phyloP scores from a whole-genome alignment of 1,140 invertebrate genomes.

The Reticulitermes speratus region DNA sequence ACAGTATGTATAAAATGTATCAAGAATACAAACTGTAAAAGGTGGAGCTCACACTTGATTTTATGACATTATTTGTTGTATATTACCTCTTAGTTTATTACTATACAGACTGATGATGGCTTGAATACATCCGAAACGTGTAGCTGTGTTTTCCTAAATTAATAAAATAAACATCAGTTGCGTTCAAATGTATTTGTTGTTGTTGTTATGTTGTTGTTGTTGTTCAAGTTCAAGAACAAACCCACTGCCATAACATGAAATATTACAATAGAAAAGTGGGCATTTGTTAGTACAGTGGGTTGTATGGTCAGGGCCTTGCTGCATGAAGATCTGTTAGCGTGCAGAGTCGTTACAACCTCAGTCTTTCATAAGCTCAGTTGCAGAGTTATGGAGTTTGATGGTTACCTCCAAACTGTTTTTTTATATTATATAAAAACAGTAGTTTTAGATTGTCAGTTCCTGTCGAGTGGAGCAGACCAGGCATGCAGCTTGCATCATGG shows the following conservation, averaged over 20 bases:
- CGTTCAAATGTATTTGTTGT: too few relatives aligned
- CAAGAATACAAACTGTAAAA: too few relatives aligned
- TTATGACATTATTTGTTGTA: too few relatives aligned
- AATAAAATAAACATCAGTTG: too few relatives aligned
- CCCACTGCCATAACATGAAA: background rate
- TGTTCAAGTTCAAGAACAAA: background rate
- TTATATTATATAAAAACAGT: background rate
- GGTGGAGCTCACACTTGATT: too few relatives aligned
- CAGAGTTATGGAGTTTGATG: background rate
- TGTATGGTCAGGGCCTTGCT: background rate
- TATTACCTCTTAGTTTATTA: too few relatives aligned
- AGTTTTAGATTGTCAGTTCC: slow-evolving; percentile 1
- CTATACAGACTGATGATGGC: too few relatives aligned
- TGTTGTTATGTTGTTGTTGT: background rate
- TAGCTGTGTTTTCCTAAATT: too few relatives aligned
- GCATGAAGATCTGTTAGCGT: background rate
- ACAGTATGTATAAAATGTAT: too few relatives aligned
- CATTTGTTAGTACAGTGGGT: background rate
- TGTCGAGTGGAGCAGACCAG: slow-evolving; percentile 5
- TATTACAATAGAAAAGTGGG: background rate
- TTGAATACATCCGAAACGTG: too few relatives aligned
- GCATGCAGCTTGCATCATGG: slow-evolving; percentile 3
- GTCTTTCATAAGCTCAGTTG: slow-evolving; percentile 14
- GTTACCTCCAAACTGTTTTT: background rate
- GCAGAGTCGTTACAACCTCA: background rate